Base-by-base conservation (phyloP, 2,797 vertebrate genomes). In the Xiphorhynchus erythropygius region DNA sequence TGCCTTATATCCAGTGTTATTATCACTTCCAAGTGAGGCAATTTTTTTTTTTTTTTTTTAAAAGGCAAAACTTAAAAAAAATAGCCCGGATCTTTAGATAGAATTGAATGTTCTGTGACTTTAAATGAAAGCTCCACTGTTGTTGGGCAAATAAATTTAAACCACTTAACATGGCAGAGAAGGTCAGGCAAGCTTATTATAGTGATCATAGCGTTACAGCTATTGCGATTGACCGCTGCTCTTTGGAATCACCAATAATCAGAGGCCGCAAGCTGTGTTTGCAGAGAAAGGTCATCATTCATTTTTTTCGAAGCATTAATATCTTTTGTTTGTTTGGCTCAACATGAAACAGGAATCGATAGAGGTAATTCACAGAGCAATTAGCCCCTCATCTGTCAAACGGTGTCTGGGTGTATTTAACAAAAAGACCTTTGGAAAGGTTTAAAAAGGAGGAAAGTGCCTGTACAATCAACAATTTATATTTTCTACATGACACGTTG, bases 241-340 rank as follows among this genome's bases (percentile, higher is more conserved):
- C 98, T 98, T 98, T 97, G 96, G 98, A 97, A 98, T 98, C 98
- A 98, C 98, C 98, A 98, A 98, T 98, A 98, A 98, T 98, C 98
- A 98, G 98, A 97, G 98, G 98, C 98, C 98, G 97, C 98, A 98
- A 98, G 98, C 98, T 98, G 97, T 98, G 98, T 98, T 98, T 98
- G 98, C 98, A 98, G 98, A 98, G 98, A 99, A 98, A 99, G 98
- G 98, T 98, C 98, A 98, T 98, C 98, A 98, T 98, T 98, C 98
- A 98, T 98, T 98, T 98, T 98, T 98, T 98, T 97, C 97, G 96
- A 98, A 98, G 98, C 98, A 98, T 98, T 98, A 98, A 98, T 98
- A 98, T 98, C 98, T 98, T 98, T 98, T 98, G 98, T 98, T 98
- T 99, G 98, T 98, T 98, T 98, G 98, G 98, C 98, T 98, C 98